phyloP scores from a whole-genome alignment of 2,797 vertebrate genomes.

The Furcifer pardalis region DNA sequence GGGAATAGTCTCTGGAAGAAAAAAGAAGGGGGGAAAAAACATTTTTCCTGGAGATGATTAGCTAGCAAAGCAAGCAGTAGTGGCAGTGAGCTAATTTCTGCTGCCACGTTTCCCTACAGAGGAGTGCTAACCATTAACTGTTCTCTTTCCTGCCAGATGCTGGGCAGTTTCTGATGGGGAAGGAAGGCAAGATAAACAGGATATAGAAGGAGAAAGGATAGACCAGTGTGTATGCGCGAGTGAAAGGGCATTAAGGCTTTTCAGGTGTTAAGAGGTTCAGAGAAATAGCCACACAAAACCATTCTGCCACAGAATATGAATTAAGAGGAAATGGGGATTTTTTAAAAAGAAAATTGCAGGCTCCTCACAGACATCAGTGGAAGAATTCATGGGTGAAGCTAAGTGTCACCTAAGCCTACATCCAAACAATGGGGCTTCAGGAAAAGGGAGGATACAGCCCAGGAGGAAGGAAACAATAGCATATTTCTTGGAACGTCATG shows the following conservation, averaged over 20 bases:
- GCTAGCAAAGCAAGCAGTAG: conserved; percentile 2
- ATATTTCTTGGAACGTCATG: neutral
- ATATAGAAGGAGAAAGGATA: neutral
- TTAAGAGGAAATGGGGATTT: neutral
- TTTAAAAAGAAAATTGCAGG: neutral
- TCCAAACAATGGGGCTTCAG: neutral
- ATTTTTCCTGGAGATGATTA: conserved; percentile 34
- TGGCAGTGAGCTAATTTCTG: conserved; percentile 25
- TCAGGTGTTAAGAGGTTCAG: neutral
- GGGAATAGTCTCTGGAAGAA: neutral
- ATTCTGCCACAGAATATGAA: neutral
- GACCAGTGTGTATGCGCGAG: neutral
- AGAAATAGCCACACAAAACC: neutral
- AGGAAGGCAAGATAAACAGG: neutral
- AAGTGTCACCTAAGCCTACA: neutral
- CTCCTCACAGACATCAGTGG: neutral
- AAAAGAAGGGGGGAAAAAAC: neutral
- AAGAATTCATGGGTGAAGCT: neutral
- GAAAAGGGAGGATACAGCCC: neutral
- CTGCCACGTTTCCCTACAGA: conserved; percentile 26
- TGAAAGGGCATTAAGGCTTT: neutral
- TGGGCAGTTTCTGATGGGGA: neutral
- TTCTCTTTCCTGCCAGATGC: neutral
- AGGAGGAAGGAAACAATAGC: conserved; percentile 6
- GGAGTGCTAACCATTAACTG: conserved; percentile 36